These are phyloP conservation scores for Beris chalybata DNA, from an alignment of 2,888 invertebrate species.

Conservation along the genomic window DNA sequence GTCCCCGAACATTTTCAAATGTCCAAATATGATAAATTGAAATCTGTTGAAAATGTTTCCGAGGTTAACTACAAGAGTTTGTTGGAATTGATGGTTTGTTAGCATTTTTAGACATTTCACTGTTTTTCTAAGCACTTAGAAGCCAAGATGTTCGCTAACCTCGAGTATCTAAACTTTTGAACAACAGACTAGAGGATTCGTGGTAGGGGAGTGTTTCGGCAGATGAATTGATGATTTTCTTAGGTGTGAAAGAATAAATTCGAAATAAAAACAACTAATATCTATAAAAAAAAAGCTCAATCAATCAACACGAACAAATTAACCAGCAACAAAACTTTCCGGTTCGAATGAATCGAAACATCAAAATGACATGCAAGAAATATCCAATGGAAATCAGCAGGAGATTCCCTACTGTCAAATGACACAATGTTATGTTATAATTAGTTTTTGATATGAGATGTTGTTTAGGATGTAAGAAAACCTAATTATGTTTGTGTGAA, in stretches of 20 bases:
- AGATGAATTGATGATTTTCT: too few relatives aligned
- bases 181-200: too few relatives aligned
- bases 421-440: conserved; percentile 24
- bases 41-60: conserved; percentile 17
- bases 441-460: conserved; percentile 25
- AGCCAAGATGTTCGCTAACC: too few relatives aligned
- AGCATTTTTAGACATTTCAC: conserved; percentile 24
- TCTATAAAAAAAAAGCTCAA: conserved; percentile 30
- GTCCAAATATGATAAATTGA: conserved; percentile 25
- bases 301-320: conserved; percentile 39
- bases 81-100: conserved; percentile 31
- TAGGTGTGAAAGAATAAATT: conserved; percentile 20
- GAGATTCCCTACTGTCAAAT: conserved; percentile 32
- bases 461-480: conserved; percentile 6
- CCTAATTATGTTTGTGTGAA: too few relatives aligned
- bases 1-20: too few relatives aligned
- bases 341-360: conserved; percentile 15
- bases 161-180: too few relatives aligned
- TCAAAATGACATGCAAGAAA: conserved; percentile 31
- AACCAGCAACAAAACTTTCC: conserved; percentile 29
- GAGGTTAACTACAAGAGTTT: conserved; percentile 26
- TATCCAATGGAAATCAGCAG: conserved; percentile 12
- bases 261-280: too few relatives aligned
- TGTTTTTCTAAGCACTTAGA: conserved; percentile 24
- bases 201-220: too few relatives aligned